A percentile compares a stretch with the other conserved stretches of the same genome.
phyloP scores from a whole-genome alignment of 1,140 invertebrate genomes.

The Drosophila parvula region DNA sequence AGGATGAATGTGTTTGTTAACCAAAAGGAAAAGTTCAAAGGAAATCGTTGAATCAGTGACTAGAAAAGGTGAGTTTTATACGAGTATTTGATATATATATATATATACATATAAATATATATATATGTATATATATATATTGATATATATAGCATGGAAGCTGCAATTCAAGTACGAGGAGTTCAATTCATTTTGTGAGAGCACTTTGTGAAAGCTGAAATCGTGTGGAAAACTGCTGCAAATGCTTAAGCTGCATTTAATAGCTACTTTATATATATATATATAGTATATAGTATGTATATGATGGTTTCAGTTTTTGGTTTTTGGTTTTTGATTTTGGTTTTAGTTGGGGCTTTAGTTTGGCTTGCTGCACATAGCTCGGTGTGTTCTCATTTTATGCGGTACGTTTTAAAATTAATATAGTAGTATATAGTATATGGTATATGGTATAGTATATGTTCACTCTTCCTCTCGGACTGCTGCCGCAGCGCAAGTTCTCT shows the following conservation, averaged over 20 bases:
- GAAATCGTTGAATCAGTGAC: constrained; percentile 48
- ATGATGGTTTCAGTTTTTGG: constrained; percentile 15
- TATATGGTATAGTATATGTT: constrained; percentile 22
- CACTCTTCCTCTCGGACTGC: constrained; percentile 24
- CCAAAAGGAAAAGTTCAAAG: constrained; percentile 34
- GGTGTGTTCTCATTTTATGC: constrained; percentile 38
- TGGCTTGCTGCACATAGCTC: constrained; percentile 44
- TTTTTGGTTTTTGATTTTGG: constrained; percentile 19
- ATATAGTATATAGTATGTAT: constrained; percentile 44
- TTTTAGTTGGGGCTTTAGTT: constrained; percentile 23
- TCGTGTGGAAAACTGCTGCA: constrained; percentile 65
- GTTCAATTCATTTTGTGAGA: constrained; percentile 58
- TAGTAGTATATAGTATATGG: constrained; percentile 23
- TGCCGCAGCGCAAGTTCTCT: constrained; percentile 46
- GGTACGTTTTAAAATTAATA: constrained; percentile 35
- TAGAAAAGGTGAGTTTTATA: constrained; percentile 44
- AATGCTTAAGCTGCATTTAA: constrained; percentile 77
- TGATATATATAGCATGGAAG: constrained; percentile 50
- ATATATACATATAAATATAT: constrained; percentile 34
- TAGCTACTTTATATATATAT: constrained; percentile 49
- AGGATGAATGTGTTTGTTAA: constrained; percentile 31
- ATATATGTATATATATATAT: constrained; percentile 26
- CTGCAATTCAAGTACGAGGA: constrained; percentile 58
- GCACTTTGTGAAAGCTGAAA: constrained; percentile 71
- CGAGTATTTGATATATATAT: constrained; percentile 43